Percentiles rank a stretch among this genome's conserved stretches.
Conservation (phyloP, 2,797 vertebrate genomes). For the Macroramphosus scolopax region DNA sequence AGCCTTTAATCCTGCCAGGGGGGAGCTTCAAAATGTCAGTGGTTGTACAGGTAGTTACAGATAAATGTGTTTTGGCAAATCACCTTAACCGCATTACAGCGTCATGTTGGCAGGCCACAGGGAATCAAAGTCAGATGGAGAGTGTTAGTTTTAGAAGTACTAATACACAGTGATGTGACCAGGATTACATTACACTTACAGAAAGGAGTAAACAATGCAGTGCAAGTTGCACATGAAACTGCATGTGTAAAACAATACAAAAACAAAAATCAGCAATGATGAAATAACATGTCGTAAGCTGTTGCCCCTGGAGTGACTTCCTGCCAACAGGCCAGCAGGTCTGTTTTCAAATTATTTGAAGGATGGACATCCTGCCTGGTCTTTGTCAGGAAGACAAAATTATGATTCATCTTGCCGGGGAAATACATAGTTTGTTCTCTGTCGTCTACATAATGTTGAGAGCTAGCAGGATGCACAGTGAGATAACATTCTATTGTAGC, state of each 20-base stretch:
- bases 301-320: slow-evolving; percentile 20
- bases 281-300: slow-evolving; percentile 7
- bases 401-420: slow-evolving; percentile 28
- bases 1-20: slow-evolving; percentile 32
- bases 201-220: too few species aligned
- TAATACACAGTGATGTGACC: too few species aligned
- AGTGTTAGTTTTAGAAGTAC: too few species aligned
- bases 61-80: slow-evolving; percentile 39
- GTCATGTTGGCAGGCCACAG: slow-evolving; percentile 11
- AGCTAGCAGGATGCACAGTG: slow-evolving; percentile 42
- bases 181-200: too few species aligned
- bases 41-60: slow-evolving; percentile 25
- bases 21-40: slow-evolving; percentile 15
- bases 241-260: too few species aligned
- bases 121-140: slow-evolving; percentile 15
- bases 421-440: slow-evolving; percentile 38
- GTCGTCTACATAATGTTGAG: slow-evolving; percentile 36
- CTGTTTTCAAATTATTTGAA: slow-evolving; percentile 30
- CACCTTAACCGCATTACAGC: slow-evolving; percentile 36
- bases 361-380: slow-evolving; percentile 51
- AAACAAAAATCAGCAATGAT: slow-evolving; percentile 2
- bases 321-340: slow-evolving; percentile 36
- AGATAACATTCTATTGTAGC: slow-evolving; percentile 43
- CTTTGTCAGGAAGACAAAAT: slow-evolving; percentile 22
- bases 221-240: not conserved